Percentiles rank a stretch among this genome's conserved stretches.
These are phyloP conservation scores for Sminthurinus signatus DNA, from an alignment of 1,140 invertebrate genomes.

Conservation along the genomic window DNA sequence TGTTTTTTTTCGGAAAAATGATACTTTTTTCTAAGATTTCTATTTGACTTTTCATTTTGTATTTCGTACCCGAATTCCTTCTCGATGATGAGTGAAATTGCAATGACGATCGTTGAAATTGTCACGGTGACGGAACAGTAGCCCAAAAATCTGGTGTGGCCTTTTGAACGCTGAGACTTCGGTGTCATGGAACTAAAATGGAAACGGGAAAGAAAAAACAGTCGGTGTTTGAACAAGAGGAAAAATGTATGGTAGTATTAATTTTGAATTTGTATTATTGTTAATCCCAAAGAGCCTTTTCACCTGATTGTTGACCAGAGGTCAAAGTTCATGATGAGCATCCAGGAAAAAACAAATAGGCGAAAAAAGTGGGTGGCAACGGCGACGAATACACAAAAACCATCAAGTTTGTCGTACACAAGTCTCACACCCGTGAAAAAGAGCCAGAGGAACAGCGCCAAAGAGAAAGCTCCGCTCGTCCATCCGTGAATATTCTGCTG, in stretches of 20 bases:
- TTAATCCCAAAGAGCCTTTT: background rate
- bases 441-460: too few species aligned
- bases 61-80: background rate
- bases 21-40: too few species aligned
- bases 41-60: too few species aligned
- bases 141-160: background rate
- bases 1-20: too few species aligned
- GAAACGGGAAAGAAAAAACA: background rate
- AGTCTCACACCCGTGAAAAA: too few species aligned
- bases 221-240: background rate
- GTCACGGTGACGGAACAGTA: background rate
- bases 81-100: background rate
- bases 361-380: constrained; percentile 9
- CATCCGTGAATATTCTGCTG: too few species aligned
- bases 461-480: too few species aligned
- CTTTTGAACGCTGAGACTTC: background rate
- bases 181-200: background rate
- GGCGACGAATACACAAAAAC: background rate
- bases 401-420: too few species aligned
- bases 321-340: constrained; percentile 16
- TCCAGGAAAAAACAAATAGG: constrained; percentile 5
- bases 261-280: too few species aligned
- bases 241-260: background rate
- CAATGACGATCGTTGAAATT: background rate
- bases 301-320: constrained; percentile 12